Percentiles rank a stretch among this genome's conserved stretches.
phyloP scores from a whole-genome alignment of 1,140 invertebrate species.

The Scaptomyza graminum region DNA sequence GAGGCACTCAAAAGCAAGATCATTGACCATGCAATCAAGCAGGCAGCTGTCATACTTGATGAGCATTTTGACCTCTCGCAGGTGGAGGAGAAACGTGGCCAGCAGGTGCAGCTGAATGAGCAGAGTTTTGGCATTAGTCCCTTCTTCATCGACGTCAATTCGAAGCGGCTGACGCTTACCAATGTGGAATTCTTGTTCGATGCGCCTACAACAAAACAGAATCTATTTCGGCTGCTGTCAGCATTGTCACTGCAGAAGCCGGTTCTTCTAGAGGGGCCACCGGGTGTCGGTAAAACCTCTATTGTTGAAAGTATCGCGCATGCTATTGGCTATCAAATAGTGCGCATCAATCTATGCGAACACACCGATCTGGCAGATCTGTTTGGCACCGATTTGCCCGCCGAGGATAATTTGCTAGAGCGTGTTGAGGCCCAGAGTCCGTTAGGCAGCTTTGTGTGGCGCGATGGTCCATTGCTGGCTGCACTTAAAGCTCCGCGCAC shows the following conservation, averaged over 20 bases:
- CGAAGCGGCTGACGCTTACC: slow-evolving; percentile 48
- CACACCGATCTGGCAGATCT: slow-evolving; percentile 99
- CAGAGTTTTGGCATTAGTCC: slow-evolving; percentile 88
- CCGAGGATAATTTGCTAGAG: slow-evolving; percentile 88
- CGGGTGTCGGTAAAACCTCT: slow-evolving; percentile 98
- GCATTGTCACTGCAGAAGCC: slow-evolving; percentile 96
- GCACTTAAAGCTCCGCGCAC: slow-evolving; percentile 94
- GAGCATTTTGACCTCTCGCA: slow-evolving; percentile 53
- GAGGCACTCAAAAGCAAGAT: slow-evolving; percentile 56
- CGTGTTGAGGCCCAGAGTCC: slow-evolving; percentile 21
- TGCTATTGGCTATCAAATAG: slow-evolving; percentile 91
- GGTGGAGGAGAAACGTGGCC: slow-evolving; percentile 56
- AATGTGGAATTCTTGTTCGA: slow-evolving; percentile 88
- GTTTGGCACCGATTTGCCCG: slow-evolving; percentile 98
- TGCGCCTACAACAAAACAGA: slow-evolving; percentile 92
- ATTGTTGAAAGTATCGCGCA: slow-evolving; percentile 96
- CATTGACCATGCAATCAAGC: slow-evolving; percentile 51
- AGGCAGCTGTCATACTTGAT: slow-evolving; percentile 49
- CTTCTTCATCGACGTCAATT: slow-evolving; percentile 87
- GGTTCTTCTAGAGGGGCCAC: slow-evolving; percentile 97
- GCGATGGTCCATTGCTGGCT: slow-evolving; percentile 96
- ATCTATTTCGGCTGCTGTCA: slow-evolving; percentile 93
- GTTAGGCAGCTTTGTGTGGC: slow-evolving; percentile 96
- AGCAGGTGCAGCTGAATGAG: slow-evolving; percentile 39
- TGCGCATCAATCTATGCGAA: slow-evolving; percentile 98